Evolutionary conservation across 2,888 invertebrate species (phyloP).

Genomic region (Plemyria rubiginata): DNA sequence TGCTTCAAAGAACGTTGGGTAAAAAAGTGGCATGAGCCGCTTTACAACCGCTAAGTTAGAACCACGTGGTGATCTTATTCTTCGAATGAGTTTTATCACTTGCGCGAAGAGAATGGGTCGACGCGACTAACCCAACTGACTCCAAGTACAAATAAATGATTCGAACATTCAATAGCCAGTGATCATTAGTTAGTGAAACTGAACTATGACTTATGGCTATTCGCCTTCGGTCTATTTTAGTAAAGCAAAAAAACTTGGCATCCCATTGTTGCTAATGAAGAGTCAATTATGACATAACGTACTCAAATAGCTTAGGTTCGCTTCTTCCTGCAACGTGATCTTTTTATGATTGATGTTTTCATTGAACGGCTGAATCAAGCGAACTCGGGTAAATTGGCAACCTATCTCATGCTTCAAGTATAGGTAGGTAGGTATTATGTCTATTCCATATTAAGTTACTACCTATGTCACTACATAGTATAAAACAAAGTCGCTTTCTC

Average conservation of each 20-base stretch:
- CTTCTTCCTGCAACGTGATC: conserved; percentile 20
- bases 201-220: conserved; percentile 33
- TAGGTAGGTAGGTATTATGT: too few relatives aligned
- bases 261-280: conserved; percentile 43
- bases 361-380: not conserved
- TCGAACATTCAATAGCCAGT: conserved; percentile 31
- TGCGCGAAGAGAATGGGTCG: conserved; percentile 20
- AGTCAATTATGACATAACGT: conserved; percentile 42
- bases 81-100: conserved; percentile 10
- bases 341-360: conserved; percentile 9
- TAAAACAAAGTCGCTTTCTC: too few relatives aligned
- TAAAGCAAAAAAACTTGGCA: conserved; percentile 40
- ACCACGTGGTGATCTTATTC: conserved; percentile 20
- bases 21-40: conserved; percentile 11
- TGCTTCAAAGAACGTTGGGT: not conserved
- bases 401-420: too few relatives aligned
- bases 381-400: too few relatives aligned
- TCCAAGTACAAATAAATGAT: conserved; percentile 34
- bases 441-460: too few relatives aligned
- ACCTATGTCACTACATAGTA: too few relatives aligned
- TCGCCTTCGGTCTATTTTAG: conserved; percentile 37
- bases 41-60: conserved; percentile 1
- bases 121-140: conserved; percentile 31
- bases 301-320: conserved; percentile 35
- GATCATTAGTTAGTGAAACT: conserved; percentile 22